Base-by-base conservation (phyloP, 2,113 vertebrate species). In the Castor canadensis region DNA sequence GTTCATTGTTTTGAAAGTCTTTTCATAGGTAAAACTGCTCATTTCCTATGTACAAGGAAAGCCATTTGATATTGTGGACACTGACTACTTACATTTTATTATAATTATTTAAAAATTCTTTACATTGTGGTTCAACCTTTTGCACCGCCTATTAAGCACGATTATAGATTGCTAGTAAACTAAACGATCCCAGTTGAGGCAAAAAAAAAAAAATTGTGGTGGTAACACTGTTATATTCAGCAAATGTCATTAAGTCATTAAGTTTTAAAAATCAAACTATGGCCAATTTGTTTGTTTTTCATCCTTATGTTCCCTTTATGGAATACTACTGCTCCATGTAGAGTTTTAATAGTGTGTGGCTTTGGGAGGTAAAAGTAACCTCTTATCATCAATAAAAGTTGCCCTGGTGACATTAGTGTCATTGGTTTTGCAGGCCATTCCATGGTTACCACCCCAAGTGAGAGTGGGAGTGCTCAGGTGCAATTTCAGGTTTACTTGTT, bases 401-500 rank as follows among this genome's bases (percentile, higher is more conserved):
- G 28, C 43, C 9, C 10, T 30, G 73, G 54, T 43, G 38, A 96
- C 90, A 95, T 83, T 47, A 72, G 49, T 95, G 67, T 66, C 49
- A n/a, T 92, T 45, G 4, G 92, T 66, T 94, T 69, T 64, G 30
- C 80, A 66, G 73, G 83, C 38, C 1, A 1, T 80, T 75, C 80
- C 0, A 1, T 28, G 43, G 62, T n/a, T 60, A 16, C 56, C n/a
- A 28, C 40, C 83, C 49, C 35, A 20, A 35, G 76, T 30, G 56
- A 86, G 22, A 43, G 17, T 13, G 47, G 30, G 52, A 60, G 72
- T 13, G 5, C n/a, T 49, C 16, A 79, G 67, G 56, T 56, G 92
- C 72, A 93, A 96, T 91, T 95, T 97, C 73, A 92, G 62, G 26
- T 82, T 77, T 85, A 17, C 64, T 71, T 0, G 3, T 91, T 87